Evolutionary conservation across 2,888 invertebrate species (phyloP), one percentile per base, ranked within the genome.

Genomic region (Malacosoma neustria): DNA sequence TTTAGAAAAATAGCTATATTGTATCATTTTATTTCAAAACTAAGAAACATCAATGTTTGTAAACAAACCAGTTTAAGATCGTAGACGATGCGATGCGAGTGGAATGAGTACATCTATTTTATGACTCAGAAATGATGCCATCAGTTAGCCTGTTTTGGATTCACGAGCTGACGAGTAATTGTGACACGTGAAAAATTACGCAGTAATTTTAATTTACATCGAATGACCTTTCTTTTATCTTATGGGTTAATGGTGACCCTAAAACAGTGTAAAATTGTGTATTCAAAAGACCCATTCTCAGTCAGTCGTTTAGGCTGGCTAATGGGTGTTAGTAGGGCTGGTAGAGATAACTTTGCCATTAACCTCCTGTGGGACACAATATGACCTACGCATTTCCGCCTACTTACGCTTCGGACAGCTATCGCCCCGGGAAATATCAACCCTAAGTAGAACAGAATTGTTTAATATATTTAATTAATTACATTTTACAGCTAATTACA

Each of bases 281-380:
- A 15, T 33, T 37, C 30, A 14, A 41, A 39, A 33, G 39, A 45
- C 34, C 40, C 39, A 42, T 47, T 38, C 33, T 34, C 14, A 40
- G 42, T 45, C 30, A 40, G 35, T 34, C 39, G 37, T 40, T 43
- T 45, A 39, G 39, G 60, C 62, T 53, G 48, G 57, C 63, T 73
- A 77, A 79, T 77, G 74, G 62, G 68, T 59, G 62, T 63, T 66
- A 70, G 64, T 67, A 66, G 71, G 67, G 67, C 70, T 70, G 62
- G 62, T 59, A 60, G 67, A 63, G 58, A 5, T 9, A 22, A 22
- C 22, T 61, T 63, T 62, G 56, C 61, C 57, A 64, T 71, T 71
- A 71, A 61, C 54, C 49, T 66, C 75, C 67, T 71, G 39, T 51
- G 67, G 70, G 72, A 61, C 49, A 37, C 36, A 45, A 47, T 46